Evolutionary conservation across 2,888 invertebrate genomes (phyloP), one percentile per base, ranked within the genome.

Genomic region (Mantis religiosa): DNA sequence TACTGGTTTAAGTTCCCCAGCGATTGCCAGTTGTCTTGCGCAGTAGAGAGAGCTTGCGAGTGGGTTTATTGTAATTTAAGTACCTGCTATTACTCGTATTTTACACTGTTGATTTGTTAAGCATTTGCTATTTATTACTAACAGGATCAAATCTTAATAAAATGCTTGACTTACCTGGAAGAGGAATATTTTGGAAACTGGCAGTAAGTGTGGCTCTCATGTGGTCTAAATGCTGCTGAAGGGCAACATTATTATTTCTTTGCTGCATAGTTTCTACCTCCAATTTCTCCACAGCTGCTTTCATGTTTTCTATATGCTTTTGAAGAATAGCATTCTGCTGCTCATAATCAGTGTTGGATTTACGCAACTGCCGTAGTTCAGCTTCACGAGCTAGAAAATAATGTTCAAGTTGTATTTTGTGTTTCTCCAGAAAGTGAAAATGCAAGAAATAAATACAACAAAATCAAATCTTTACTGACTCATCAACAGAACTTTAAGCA

Each of bases 241-340:
- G 94, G 1, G 97, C 95, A 83, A 95, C 95, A 92, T 98, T 98
- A 90, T 97, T 96, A 91, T 96, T 96, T 88, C 96, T 95, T 90
- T 98, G 97, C 90, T 98, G 97, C 89, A 96, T 95, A 15, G 98
- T 97, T 93, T 99, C 99, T 1, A 95, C 95, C 91, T 97, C 97
- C 89, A 98, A 95, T 92, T 98, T 97, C 88, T 97, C 96, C 83
- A 98, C 97, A 1, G 98, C 98, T 82, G 96, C 96, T 91, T 97
- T 97, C 93, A 99, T 97, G 93, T 98, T 98, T 92, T 99, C 99
- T 87, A 99, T 98, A 92, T 99, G 98, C 92, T 98, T 97, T 92
- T 98, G 97, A 84, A 99, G 94, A 90, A 98, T 97, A 0, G 98
- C 97, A 93, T 99, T 99, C 94, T 98, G 96, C 92, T 98, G 98